phyloP scores from a whole-genome alignment of 2,797 vertebrate genomes.

The Eulemur rubriventer region DNA sequence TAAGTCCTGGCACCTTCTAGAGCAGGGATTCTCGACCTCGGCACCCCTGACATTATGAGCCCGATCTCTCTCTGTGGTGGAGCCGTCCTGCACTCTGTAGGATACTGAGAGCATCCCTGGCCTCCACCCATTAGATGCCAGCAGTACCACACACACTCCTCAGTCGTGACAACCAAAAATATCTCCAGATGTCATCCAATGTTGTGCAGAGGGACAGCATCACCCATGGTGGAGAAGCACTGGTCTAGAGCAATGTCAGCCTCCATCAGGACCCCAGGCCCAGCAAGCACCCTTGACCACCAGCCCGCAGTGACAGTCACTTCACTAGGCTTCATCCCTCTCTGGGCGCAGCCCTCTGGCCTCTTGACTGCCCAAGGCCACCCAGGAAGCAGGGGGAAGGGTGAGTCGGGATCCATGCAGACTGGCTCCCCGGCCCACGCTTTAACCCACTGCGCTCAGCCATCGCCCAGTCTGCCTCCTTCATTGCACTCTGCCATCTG shows the following conservation, averaged over 20 bases:
- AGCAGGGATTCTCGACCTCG: not conserved
- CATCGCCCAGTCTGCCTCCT: not conserved
- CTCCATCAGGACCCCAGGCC: not conserved
- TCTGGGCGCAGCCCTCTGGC: not conserved
- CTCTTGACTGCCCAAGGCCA: not conserved
- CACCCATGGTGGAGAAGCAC: not conserved
- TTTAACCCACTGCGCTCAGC: not conserved
- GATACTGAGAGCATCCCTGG: not conserved
- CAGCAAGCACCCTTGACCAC: not conserved
- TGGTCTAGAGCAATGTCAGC: not conserved
- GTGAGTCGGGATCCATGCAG: not conserved
- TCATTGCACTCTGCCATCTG: not conserved
- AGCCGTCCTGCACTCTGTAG: not conserved
- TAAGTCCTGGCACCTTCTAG: not conserved
- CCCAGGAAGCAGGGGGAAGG: not conserved
- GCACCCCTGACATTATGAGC: not conserved
- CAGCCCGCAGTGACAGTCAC: not conserved
- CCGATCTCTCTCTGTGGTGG: fast-evolving
- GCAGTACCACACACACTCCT: not conserved
- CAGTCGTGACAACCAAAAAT: not conserved
- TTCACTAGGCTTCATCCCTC: not conserved
- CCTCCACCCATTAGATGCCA: not conserved
- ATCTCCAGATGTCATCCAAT: not conserved
- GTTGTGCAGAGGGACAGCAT: not conserved
- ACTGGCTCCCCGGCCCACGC: not conserved